Evolutionary conservation across 2,888 invertebrate species (phyloP), one percentile per base, ranked within the genome.

Genomic region (Drosophila emarginata): DNA sequence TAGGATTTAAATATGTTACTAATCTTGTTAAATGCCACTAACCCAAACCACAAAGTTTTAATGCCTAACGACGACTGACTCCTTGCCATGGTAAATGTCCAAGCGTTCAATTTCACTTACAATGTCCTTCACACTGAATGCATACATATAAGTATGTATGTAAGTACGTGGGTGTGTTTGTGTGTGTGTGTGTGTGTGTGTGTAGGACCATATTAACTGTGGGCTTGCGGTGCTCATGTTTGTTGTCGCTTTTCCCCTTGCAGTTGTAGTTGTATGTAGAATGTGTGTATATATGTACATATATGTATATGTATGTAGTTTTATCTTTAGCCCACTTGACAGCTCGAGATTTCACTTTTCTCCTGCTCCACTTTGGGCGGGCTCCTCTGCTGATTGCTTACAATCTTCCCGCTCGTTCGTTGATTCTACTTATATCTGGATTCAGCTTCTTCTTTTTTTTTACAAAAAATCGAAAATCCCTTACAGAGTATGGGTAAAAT

Each of bases 91-190:
- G 39, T 62, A 53, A 75, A 71, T 67, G 77, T 74, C 67, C 81
- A 66, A 65, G 72, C 73, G 72, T 84, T 87, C 72, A 74, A 77
- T 87, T 75, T 77, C 72, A 74, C 77, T 84, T 61, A 68, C 73
- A 69, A 68, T 81, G 87, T 87, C 85, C 87, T 82, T 82, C 87
- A 81, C 76, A 77, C 72, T 65, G 72, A 72, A 52, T 67, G 73
- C 50, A 67, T 67, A 67, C 71, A 37, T 53, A 21, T 60, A 56
- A 63, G 2, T 45, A 37, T 1, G 4, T n/a, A 18, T 0, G 21
- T 40, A 39, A 11, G 12, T 59, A 14, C 56, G 52, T 12, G 5
- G 50, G 56, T 39, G 9, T 52, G 26, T 68, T 26, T 62, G 9
- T n/a, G 9, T 45, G 56, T 51, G 14, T 50, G 32, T 65, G 39